A percentile compares a stretch with the other conserved stretches of the same genome.
Conservation (phyloP, 1,140 invertebrate species). For the Hyles euphorbiae region DNA sequence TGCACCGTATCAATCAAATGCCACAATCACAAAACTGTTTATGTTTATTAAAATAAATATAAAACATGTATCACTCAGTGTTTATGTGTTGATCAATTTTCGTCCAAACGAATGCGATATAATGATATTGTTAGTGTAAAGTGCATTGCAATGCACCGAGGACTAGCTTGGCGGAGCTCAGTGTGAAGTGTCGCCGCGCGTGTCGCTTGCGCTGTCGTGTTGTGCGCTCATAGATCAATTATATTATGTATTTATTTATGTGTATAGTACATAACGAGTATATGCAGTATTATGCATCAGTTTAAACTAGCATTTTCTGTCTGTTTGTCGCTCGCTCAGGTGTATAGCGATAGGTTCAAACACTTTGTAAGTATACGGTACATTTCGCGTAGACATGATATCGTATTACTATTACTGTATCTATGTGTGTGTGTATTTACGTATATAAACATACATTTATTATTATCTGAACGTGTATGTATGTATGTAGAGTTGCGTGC, state of each 20-base stretch:
- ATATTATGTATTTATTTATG: constrained; percentile 3
- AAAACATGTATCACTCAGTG: too few relatives aligned
- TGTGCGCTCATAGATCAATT: not conserved
- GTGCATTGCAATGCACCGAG: too few relatives aligned
- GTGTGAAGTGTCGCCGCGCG: constrained; percentile 7
- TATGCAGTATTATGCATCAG: constrained; percentile 33
- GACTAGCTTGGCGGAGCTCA: too few relatives aligned
- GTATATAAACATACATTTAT: constrained; percentile 3
- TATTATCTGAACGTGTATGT: not conserved
- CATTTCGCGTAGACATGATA: too few relatives aligned
- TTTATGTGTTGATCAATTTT: too few relatives aligned
- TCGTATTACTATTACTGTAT: constrained; percentile 10
- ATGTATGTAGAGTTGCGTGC: not conserved
- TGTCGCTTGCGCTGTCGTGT: constrained; percentile 4
- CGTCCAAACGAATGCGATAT: too few relatives aligned
- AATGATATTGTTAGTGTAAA: too few relatives aligned
- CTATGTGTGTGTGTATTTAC: not conserved
- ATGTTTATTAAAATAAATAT: too few relatives aligned
- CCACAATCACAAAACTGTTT: too few relatives aligned
- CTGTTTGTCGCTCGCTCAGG: constrained; percentile 66
- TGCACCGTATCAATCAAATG: too few relatives aligned
- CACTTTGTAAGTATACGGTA: constrained; percentile 59
- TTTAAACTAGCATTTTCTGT: constrained; percentile 63
- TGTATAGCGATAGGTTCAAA: constrained; percentile 64
- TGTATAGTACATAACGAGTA: constrained; percentile 6